These are phyloP conservation scores for Stichodactyla mertensii DNA, from an alignment of 64 coral and sea anemone genomes.

Conservation along the genomic window DNA sequence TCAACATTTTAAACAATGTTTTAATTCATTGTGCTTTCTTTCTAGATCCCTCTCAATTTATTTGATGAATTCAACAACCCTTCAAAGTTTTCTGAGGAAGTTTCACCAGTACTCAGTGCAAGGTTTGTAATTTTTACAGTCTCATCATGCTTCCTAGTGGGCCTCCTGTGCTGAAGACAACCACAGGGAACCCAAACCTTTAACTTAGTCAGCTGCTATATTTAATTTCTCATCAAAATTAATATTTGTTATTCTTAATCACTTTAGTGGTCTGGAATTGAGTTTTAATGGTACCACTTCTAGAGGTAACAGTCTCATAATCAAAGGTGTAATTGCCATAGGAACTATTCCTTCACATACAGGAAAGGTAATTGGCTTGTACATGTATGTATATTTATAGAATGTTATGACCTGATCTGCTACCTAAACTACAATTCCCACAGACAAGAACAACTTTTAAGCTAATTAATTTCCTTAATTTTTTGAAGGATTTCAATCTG, in stretches of 20 bases:
- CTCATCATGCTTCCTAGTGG: neutral
- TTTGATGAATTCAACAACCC: constrained; percentile 90
- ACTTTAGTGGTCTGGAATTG: constrained; percentile 74
- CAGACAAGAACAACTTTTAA: too few species aligned
- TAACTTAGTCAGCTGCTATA: neutral
- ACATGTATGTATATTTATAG: neutral
- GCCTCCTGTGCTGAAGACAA: neutral
- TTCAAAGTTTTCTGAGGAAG: constrained; percentile 48
- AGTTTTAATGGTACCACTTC: constrained; percentile 47
- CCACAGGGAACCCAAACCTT: neutral
- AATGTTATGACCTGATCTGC: neutral
- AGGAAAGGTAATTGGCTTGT: constrained; percentile 61
- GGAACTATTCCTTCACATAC: constrained; percentile 83
- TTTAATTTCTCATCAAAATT: neutral
- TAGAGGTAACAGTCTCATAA: constrained; percentile 72
- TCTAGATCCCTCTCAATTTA: constrained; percentile 82
- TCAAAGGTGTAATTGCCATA: constrained; percentile 69
- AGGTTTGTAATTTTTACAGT: constrained; percentile 32
- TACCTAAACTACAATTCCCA: neutral
- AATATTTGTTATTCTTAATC: neutral
- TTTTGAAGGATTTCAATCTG: constrained; percentile 83
- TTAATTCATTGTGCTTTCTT: neutral
- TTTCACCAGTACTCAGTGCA: constrained; percentile 55
- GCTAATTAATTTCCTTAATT: neutral
- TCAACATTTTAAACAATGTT: too few species aligned